Evolutionary conservation across 2,113 vertebrate species (phyloP).

Genomic region (Hirundichthys speculiger): DNA sequence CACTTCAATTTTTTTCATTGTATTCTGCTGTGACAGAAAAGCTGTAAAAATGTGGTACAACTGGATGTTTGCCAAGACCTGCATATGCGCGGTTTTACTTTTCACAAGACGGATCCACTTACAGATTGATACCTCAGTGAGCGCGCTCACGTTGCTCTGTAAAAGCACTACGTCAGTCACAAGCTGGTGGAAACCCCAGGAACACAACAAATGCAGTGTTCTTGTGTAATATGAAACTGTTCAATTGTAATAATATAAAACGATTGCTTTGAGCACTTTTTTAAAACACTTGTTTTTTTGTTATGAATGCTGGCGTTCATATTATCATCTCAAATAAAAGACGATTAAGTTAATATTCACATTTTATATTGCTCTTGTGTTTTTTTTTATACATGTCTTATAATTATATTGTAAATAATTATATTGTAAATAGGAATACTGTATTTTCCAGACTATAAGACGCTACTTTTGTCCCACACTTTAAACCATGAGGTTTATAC

Average conservation of each 20-base stretch:
- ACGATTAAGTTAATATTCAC: conserved; percentile 8
- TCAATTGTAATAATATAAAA: background rate
- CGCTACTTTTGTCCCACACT: no score
- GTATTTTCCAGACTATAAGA: no score
- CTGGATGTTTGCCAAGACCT: background rate
- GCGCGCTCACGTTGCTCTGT: background rate
- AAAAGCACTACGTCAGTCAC: background rate
- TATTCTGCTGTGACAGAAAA: background rate
- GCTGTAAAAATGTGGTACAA: background rate
- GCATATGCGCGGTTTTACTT: background rate
- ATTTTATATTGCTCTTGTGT: no score
- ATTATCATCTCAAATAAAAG: conserved; percentile 20
- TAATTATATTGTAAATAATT: no score
- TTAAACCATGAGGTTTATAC: no score
- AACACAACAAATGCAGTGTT: background rate
- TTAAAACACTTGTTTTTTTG: conserved; percentile 16
- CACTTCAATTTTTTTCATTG: background rate
- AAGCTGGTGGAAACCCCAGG: background rate
- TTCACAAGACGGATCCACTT: background rate
- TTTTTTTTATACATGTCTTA: no score
- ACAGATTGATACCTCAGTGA: background rate
- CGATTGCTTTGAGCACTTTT: conserved; percentile 23
- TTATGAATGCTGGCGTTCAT: conserved; percentile 77
- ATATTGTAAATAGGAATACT: no score
- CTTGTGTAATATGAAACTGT: background rate